Base-by-base conservation (phyloP, 2,113 vertebrate genomes). In the Amazona vittata region DNA sequence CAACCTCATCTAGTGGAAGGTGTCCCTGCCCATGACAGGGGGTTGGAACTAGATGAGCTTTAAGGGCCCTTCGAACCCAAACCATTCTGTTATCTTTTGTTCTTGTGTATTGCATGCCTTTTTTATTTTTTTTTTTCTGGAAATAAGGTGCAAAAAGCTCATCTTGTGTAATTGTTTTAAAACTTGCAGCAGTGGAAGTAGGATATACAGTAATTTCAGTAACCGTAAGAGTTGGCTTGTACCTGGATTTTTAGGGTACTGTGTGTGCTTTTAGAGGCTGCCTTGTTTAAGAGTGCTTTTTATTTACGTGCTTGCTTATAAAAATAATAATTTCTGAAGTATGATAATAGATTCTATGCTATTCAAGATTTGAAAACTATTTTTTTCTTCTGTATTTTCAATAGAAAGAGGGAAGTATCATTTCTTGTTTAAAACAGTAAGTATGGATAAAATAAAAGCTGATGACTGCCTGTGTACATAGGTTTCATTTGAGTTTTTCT, bases 321-420 rank as follows among this genome's bases (percentile, higher is more conserved):
- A 37, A 73, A 52, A 22, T 4, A 5, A 2, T 26, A 2, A 4
- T 33, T 52, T 57, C 5, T 55, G 29, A 11, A 21, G 1, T 14
- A 2, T 5, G 2, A 4, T 71, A 59, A 52, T 69, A 75, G 84
- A 22, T 44, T 6, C 46, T 44, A 4, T 53, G 17, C 33, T 82
- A 1, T 7, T 31, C 39, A n/a, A n/a, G 33, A 9, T 73, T 75
- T 8, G 1, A 0, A 24, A 29, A 15, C 6, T 37, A 37, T 9
- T 5, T 25, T 83, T 57, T 52, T 28, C 5, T 33, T 69, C 5
- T 24, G 1, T 44, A 62, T 70, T 25, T 22, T 12, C 21, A 21
- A 0, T 0, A 1, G 29, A 35, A 53, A 69, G n/a, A 44, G 7
- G 10, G 8, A 64, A 4, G 1, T 0, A 1, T 44, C 6, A 31